These are phyloP conservation scores for Neelides folsomi DNA, from an alignment of 2,888 invertebrate species.

Conservation along the genomic window DNA sequence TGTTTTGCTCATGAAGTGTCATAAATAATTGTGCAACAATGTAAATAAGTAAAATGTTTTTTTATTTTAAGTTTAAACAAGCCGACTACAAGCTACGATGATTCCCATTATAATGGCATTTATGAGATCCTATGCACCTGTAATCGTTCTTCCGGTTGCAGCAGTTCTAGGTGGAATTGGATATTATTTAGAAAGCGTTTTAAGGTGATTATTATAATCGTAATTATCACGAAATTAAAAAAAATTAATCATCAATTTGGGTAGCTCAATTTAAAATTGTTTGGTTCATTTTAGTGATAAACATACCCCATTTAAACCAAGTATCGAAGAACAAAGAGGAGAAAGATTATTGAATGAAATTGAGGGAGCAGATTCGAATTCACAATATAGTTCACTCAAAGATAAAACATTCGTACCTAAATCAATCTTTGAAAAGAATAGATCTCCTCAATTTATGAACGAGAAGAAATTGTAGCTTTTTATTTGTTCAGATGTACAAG, in stretches of 20 bases:
- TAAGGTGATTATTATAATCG: slow-evolving; percentile 36
- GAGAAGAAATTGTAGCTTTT: too few relatives aligned
- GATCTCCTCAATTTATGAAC: slow-evolving; percentile 35
- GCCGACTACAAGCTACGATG: too few relatives aligned
- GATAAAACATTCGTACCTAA: slow-evolving; percentile 44
- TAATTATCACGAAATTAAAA: too few relatives aligned
- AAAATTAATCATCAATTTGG: too few relatives aligned
- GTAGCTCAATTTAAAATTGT: too few relatives aligned
- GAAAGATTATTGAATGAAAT: slow-evolving; percentile 50
- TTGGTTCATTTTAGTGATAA: too few relatives aligned
- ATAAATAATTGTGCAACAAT: too few relatives aligned
- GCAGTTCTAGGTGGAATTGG: slow-evolving; percentile 68
- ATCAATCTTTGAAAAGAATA: slow-evolving; percentile 40
- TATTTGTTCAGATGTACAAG: too few relatives aligned
- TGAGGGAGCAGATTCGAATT: slow-evolving; percentile 44
- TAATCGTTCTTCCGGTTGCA: slow-evolving; percentile 66
- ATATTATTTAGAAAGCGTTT: slow-evolving; percentile 57
- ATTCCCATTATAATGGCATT: slow-evolving; percentile 58
- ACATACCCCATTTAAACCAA: slow-evolving; percentile 38
- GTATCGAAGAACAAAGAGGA: slow-evolving; percentile 57
- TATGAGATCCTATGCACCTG: slow-evolving; percentile 58
- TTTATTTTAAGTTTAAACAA: too few relatives aligned
- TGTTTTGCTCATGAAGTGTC: too few relatives aligned
- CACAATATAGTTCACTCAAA: slow-evolving; percentile 49
- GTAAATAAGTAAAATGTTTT: too few relatives aligned